Percentiles rank a stretch among this genome's conserved stretches.
phyloP scores from a whole-genome alignment of 2,888 invertebrate species.

The Diploptera punctata region DNA sequence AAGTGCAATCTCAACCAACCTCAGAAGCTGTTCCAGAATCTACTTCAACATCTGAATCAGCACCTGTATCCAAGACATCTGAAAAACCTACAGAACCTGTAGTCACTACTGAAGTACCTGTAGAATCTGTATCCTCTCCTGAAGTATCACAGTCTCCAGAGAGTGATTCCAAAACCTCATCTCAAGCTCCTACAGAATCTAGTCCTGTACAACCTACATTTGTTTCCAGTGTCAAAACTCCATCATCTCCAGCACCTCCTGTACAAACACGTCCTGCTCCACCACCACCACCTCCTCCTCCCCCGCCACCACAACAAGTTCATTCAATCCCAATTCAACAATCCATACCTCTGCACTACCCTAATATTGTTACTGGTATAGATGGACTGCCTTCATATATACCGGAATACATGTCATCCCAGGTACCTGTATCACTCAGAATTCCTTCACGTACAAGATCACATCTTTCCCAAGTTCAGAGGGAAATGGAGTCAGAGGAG shows the following conservation, averaged over 20 bases:
- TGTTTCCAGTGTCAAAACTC: background rate
- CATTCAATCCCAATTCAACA: background rate
- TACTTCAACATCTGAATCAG: too few species aligned
- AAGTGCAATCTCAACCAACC: too few species aligned
- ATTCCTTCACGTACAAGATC: conserved; percentile 29
- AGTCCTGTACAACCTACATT: background rate
- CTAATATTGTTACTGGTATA: conserved; percentile 8
- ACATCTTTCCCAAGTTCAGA: conserved; percentile 2
- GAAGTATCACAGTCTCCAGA: background rate
- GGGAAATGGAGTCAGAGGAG: conserved; percentile 41
- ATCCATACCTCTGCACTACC: background rate
- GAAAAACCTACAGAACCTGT: background rate
- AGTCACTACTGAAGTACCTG: background rate
- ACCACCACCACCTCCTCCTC: background rate
- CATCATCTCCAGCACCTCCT: background rate
- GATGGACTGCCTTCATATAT: conserved; percentile 36
- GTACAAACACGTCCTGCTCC: background rate
- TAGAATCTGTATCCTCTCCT: background rate
- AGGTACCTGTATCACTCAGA: conserved; percentile 24
- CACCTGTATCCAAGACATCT: background rate
- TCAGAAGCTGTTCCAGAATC: too few species aligned
- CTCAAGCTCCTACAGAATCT: background rate
- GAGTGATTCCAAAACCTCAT: background rate
- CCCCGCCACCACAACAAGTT: background rate
- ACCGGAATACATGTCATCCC: conserved; percentile 33